Percentiles rank a stretch among this genome's conserved stretches.
These are phyloP conservation scores for Mustela lutreola DNA, from an alignment of 2,113 vertebrate species.

Conservation along the genomic window DNA sequence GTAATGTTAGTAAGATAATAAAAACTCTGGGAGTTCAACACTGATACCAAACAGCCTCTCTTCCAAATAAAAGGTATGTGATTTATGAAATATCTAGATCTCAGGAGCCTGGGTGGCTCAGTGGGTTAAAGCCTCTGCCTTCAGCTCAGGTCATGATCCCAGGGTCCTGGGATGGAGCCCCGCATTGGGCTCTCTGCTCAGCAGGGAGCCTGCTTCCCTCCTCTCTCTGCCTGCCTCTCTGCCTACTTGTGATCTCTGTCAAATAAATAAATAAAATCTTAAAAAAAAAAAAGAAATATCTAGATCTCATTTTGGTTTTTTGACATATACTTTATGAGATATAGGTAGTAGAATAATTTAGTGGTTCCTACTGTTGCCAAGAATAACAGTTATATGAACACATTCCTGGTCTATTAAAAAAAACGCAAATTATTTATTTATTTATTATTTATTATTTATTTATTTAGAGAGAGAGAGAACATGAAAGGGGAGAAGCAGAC, in stretches of 20 bases:
- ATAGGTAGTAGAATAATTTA: neutral
- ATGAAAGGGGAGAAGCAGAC: too few relatives aligned
- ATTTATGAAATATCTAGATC: neutral
- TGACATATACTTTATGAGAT: conserved; percentile 19
- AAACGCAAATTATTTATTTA: too few relatives aligned
- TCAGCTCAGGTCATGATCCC: too few relatives aligned
- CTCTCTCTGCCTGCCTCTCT: too few relatives aligned
- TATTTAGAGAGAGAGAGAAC: too few relatives aligned
- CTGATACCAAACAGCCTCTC: neutral
- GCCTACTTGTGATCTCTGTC: too few relatives aligned
- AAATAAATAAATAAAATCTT: too few relatives aligned
- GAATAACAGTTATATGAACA: conserved; percentile 17
- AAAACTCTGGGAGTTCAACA: conserved; percentile 34
- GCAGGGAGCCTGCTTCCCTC: too few relatives aligned
- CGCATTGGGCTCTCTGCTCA: too few relatives aligned
- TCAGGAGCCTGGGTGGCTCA: neutral
- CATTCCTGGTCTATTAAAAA: neutral
- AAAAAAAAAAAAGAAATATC: neutral
- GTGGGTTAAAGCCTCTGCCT: too few relatives aligned
- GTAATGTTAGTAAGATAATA: conserved; percentile 34
- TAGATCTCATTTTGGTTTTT: neutral
- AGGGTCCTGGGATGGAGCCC: too few relatives aligned
- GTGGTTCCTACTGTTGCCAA: neutral
- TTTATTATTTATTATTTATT: too few relatives aligned
- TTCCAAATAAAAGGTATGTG: conserved; percentile 42